Evolutionary conservation across 2,797 vertebrate genomes (phyloP).

Genomic region (Coregonus ussuriensis): DNA sequence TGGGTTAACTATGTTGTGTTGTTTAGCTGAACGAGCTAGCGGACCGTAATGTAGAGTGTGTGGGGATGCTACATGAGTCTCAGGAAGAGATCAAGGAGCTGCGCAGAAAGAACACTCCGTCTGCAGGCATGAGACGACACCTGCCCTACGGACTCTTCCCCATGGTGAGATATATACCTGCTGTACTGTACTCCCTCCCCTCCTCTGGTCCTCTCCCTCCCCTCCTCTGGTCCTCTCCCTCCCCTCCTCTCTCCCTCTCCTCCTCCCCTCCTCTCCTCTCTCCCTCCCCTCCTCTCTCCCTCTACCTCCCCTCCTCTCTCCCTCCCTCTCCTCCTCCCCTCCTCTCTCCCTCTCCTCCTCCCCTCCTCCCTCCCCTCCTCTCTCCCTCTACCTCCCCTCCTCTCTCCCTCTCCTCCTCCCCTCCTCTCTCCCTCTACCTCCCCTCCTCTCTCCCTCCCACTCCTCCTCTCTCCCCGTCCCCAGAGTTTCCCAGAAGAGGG

Average conservation of each 20-base stretch:
- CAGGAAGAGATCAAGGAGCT: constrained; percentile 92
- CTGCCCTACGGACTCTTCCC: constrained; percentile 81
- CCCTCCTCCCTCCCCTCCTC: neutral
- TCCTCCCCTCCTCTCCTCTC: no score
- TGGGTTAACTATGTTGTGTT: neutral
- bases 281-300: no score
- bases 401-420: no score
- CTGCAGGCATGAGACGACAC: constrained; percentile 77
- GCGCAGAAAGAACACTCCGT: constrained; percentile 80
- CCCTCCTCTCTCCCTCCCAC: no score
- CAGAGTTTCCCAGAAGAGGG: constrained; percentile 85
- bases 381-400: neutral
- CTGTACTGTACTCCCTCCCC: neutral
- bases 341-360: no score
- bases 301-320: no score
- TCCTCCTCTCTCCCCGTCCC: neutral
- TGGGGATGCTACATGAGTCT: constrained; percentile 93
- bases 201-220: no score
- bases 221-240: no score
- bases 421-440: no score
- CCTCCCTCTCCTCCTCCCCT: no score
- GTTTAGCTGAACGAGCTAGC: constrained; percentile 89
- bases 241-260: no score
- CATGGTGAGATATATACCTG: constrained; percentile 76
- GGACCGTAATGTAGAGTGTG: constrained; percentile 88